A percentile compares a stretch with the other conserved stretches of the same genome.
These are phyloP conservation scores for Epizoanthus scotinus DNA, from an alignment of 92 coral and sea anemone genomes.

Conservation along the genomic window DNA sequence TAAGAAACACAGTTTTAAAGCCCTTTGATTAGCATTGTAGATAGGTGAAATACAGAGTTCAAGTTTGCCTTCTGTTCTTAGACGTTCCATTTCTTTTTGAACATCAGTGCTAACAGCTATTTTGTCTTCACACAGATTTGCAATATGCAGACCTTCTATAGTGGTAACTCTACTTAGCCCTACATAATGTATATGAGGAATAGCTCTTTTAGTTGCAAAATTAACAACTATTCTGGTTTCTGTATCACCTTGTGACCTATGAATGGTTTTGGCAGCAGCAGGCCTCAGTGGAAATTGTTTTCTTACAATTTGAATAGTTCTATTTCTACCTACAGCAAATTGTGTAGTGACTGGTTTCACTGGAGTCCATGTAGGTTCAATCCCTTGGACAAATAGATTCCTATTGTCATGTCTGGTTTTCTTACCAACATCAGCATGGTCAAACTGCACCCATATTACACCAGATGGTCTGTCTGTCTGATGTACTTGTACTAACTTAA, in stretches of 20 bases:
- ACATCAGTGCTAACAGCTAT: conserved; percentile 70
- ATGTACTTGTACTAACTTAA: conserved; percentile 58
- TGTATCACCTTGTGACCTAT: conserved; percentile 77
- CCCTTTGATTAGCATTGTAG: conserved; percentile 33
- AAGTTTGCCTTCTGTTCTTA: conserved; percentile 52
- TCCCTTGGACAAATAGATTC: conserved; percentile 57
- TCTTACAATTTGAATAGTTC: conserved; percentile 70
- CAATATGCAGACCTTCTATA: conserved; percentile 61
- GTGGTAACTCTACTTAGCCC: conserved; percentile 76
- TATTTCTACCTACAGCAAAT: conserved; percentile 72
- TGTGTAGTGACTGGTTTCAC: conserved; percentile 72
- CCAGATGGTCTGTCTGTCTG: conserved; percentile 62
- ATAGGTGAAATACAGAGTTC: conserved; percentile 44
- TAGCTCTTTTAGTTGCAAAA: conserved; percentile 52
- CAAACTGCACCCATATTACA: conserved; percentile 72
- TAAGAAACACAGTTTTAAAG: conserved; percentile 40
- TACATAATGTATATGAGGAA: conserved; percentile 76
- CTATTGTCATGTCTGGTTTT: conserved; percentile 69
- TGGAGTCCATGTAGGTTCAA: conserved; percentile 70
- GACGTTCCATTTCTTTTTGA: conserved; percentile 51
- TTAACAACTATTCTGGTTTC: conserved; percentile 69
- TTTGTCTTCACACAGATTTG: conserved; percentile 72
- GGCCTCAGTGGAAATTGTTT: conserved; percentile 74
- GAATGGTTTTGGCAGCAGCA: conserved; percentile 70
- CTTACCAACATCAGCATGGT: conserved; percentile 60